Evolutionary conservation across 1,140 invertebrate species (phyloP), one percentile per base, ranked within the genome.

Genomic region (Eueides isabella): DNA sequence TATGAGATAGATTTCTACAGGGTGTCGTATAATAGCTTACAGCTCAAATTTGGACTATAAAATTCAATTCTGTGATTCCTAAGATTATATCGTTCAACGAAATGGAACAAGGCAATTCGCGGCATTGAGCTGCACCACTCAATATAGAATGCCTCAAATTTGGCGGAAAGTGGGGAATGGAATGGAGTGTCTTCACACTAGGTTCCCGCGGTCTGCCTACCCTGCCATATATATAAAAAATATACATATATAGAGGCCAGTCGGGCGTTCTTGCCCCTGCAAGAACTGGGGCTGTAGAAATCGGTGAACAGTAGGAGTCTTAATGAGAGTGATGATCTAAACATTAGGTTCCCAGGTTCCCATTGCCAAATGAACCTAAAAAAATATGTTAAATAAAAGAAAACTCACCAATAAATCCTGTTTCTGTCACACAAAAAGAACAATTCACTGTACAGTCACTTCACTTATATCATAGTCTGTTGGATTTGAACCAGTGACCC

Each of bases 391-490:
- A 44, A 67, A 14, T n/a, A 41, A 33, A 55, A 55, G 23, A 26
- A 9, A 26, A 67, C 67, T 68, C 9, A 68, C 67, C 67, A 12
- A 68, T 26, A 61, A 26, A 26, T 19, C 11, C 7, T 28, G 7
- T 61, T 61, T 26, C 5, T 61, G 23, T 41, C 35, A 48, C 29
- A 61, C 44, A 9, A 48, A 14, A 66, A 14, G n/a, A 29, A 41
- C 76, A 83, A 78, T 74, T 75, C 78, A 82, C 77, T 85, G 87
- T 86, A 86, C 83, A 89, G 86, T 55, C 48, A 55, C 48, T 55
- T 55, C 48, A 55, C 67, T 33, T 41, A 69, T 16, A 63, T 30
- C 64, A 66, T 69, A 69, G 48, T 69, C 66, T 55, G 63, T 38
- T 14, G 73, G 63, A 67, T 68, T 74, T 33, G 48, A 55, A 55